phyloP scores from a whole-genome alignment of 2,888 invertebrate species.

The Clanis bilineata region DNA sequence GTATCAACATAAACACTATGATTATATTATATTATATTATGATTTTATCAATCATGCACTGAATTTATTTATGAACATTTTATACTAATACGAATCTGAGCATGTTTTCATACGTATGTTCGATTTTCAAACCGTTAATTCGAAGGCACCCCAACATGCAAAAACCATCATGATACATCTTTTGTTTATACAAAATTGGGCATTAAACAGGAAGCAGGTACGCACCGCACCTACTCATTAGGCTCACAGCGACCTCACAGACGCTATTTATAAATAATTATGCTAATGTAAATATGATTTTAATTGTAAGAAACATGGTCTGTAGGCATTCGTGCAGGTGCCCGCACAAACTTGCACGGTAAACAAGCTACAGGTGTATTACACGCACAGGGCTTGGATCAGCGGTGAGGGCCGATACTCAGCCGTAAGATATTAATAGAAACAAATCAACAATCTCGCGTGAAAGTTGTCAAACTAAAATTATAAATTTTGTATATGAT shows the following conservation, averaged over 20 bases:
- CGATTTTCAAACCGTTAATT: not conserved
- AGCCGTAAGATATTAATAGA: constrained; percentile 71
- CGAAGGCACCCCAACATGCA: not conserved
- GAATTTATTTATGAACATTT: no score
- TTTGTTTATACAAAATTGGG: constrained; percentile 48
- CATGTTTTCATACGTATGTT: not conserved
- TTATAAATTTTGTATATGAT: constrained; percentile 60
- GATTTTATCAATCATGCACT: not conserved
- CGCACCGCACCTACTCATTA: constrained; percentile 1
- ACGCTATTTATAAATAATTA: constrained; percentile 18
- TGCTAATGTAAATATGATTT: constrained; percentile 38
- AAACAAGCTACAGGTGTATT: constrained; percentile 24
- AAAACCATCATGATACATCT: constrained; percentile 24
- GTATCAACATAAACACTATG: not conserved
- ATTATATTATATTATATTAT: no score
- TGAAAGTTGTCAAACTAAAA: constrained; percentile 79
- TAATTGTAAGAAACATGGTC: constrained; percentile 35
- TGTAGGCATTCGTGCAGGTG: constrained; percentile 18
- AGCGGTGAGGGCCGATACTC: constrained; percentile 39
- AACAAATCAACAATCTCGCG: constrained; percentile 66
- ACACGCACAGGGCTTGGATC: constrained; percentile 1
- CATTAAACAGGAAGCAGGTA: constrained; percentile 29
- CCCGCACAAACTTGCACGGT: constrained; percentile 25
- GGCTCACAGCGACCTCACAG: constrained; percentile 4
- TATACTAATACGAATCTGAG: not conserved